Evolutionary conservation across 2,113 vertebrate species (phyloP), one percentile per base, ranked within the genome.

Genomic region (Anarhynchus alexandrinus): DNA sequence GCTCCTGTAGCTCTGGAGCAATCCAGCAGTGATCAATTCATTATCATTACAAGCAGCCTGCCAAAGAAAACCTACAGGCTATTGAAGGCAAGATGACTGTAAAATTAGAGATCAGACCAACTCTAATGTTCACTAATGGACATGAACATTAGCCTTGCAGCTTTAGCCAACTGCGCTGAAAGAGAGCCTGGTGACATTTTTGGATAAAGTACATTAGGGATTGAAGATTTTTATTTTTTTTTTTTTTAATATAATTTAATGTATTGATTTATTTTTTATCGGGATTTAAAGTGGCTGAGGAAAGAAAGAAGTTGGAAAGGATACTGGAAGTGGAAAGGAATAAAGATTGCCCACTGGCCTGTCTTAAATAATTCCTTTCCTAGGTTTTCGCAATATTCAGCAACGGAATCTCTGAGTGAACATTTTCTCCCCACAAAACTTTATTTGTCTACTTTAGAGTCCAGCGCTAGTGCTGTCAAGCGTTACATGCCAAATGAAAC

Each of bases 321-420:
- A 82, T 90, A 78, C 40, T 90, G 71, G 67, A 90, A 96, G 69
- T 49, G 78, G 85, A 82, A 90, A 93, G 57, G 47, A 91, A 85
- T 70, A 42, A 85, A 93, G 72, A 78, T 92, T 89, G n/a, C 69
- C 78, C 30, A 15, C 55, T 57, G 80, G 59, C 80, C 97, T 36
- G 15, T 38, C 76, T 84, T 70, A 70, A 92, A 72, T 76, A 64
- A 64, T 74, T 81, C 62, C 58, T 95, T 92, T 83, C 73, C 61
- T 82, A n/a, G 38, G 40, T 92, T 97, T 97, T 91, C 94, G 66
- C 83, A 97, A 52, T 94, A 91, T 97, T 96, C 92, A 98, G 55
- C 79, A 92, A 43, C 0, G 54, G 87, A 96, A 96, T 96, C 94
- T 96, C 84, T 89, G 80, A 95, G 88, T 20, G 92, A 97, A 95